phyloP scores from a whole-genome alignment of 2,113 vertebrate genomes.

The Dendrocopos noguchii region DNA sequence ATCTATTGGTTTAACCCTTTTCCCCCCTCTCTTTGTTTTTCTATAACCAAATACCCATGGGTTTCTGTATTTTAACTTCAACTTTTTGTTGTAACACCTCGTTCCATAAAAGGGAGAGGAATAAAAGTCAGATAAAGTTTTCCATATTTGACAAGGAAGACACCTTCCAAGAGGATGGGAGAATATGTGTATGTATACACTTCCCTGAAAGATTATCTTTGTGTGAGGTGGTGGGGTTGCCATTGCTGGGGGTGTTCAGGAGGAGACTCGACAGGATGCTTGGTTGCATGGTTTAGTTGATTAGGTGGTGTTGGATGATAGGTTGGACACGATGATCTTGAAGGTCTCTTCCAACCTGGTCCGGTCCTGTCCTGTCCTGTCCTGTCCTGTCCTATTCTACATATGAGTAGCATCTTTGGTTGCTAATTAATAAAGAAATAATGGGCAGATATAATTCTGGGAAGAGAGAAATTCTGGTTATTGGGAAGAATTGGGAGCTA shows the following conservation, averaged over 20 bases:
- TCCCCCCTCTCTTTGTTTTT: background rate
- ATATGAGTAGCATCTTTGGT: background rate
- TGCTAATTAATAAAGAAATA: background rate
- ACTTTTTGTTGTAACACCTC: background rate
- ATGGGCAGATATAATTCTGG: background rate
- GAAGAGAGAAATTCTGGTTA: background rate
- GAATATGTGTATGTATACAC: accelerated
- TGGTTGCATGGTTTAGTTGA: too few relatives aligned
- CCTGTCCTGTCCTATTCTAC: too few relatives aligned
- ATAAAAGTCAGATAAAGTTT: background rate
- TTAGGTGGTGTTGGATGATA: too few relatives aligned
- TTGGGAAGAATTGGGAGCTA: background rate
- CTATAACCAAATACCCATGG: background rate
- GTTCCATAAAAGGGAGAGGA: background rate
- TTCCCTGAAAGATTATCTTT: background rate
- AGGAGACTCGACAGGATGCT: too few relatives aligned
- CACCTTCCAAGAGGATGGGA: background rate
- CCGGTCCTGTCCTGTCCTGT: too few relatives aligned
- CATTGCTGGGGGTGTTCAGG: too few relatives aligned
- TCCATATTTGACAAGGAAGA: background rate
- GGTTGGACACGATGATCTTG: too few relatives aligned
- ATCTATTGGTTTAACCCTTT: background rate
- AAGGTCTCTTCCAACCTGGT: too few relatives aligned
- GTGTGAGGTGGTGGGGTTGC: too few relatives aligned
- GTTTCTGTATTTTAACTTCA: background rate